Evolutionary conservation across 2,888 invertebrate species (phyloP).

Genomic region (Sphaerophoria rueppellii): DNA sequence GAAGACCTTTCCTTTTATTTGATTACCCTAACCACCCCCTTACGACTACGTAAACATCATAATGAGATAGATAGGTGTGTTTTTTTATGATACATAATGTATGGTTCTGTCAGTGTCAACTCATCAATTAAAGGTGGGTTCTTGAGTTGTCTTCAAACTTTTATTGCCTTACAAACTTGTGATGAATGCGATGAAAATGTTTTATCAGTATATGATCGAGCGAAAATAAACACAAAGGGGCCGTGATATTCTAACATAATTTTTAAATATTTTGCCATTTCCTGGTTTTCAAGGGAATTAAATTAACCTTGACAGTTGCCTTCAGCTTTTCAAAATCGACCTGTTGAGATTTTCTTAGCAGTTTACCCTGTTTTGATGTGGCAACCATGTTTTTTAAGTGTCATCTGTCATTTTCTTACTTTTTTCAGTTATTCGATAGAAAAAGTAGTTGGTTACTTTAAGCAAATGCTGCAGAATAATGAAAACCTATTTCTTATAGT

Average conservation of each 20-base stretch:
- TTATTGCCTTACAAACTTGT: slow-evolving; percentile 1
- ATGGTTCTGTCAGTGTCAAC: slow-evolving; percentile 3
- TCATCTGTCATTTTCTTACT: no score
- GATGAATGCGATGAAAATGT: slow-evolving; percentile 27
- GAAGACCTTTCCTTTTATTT: not conserved
- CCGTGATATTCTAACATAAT: not conserved
- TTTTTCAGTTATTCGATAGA: no score
- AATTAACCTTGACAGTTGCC: not conserved
- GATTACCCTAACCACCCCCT: not conserved
- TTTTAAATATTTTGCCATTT: not conserved
- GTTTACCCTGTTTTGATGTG: no score
- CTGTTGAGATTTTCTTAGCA: no score
- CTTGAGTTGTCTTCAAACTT: slow-evolving; percentile 19
- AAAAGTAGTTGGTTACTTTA: no score
- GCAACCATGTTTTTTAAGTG: no score
- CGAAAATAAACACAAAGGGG: not conserved
- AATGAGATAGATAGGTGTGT: slow-evolving; percentile 13
- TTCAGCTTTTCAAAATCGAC: no score
- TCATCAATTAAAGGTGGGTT: slow-evolving; percentile 36
- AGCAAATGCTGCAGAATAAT: no score
- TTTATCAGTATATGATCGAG: slow-evolving; percentile 5
- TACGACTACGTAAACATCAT: not conserved
- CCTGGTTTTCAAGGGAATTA: not conserved
- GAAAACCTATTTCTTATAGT: no score
- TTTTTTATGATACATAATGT: not conserved